Conservation (phyloP, 2,113 vertebrate species). For the Sturnira hondurensis region DNA sequence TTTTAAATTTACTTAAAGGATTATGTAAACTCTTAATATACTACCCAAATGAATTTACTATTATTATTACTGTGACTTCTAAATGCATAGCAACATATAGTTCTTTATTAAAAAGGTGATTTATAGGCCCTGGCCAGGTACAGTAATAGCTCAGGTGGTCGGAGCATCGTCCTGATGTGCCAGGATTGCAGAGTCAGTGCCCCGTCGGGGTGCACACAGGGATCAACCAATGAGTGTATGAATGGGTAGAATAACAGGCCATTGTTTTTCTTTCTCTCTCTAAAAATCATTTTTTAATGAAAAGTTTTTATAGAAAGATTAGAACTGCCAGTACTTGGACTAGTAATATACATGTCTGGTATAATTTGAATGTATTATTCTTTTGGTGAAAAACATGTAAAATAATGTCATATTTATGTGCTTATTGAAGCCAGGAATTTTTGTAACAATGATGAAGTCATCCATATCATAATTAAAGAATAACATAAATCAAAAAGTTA, state of each 20-base stretch:
- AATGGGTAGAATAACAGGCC: not conserved
- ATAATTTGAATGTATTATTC: conserved; percentile 2
- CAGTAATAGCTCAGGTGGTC: not conserved
- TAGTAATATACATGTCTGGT: conserved; percentile 10
- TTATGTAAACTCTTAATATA: conserved; percentile 2
- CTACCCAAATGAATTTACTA: not conserved
- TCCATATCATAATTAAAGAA: conserved; percentile 9
- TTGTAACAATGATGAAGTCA: not conserved
- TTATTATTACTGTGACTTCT: not conserved
- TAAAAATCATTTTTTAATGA: not conserved
- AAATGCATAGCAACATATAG: not conserved
- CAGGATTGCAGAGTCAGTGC: not conserved
- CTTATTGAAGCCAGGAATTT: not conserved
- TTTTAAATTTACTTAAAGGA: conserved; percentile 44
- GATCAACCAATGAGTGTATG: not conserved
- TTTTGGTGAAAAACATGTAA: conserved; percentile 12
- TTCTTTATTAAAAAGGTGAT: conserved; percentile 22
- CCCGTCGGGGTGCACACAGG: not conserved
- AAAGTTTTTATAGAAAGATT: conserved; percentile 42
- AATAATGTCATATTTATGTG: not conserved
- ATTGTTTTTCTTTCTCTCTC: not conserved
- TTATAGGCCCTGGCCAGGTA: not conserved
- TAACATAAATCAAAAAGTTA: not conserved
- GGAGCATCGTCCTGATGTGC: not conserved
- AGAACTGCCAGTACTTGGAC: not conserved